Percentiles rank a stretch among this genome's conserved stretches.
Evolutionary conservation across 2,113 vertebrate species (phyloP).

Genomic region (Plecotus auritus): DNA sequence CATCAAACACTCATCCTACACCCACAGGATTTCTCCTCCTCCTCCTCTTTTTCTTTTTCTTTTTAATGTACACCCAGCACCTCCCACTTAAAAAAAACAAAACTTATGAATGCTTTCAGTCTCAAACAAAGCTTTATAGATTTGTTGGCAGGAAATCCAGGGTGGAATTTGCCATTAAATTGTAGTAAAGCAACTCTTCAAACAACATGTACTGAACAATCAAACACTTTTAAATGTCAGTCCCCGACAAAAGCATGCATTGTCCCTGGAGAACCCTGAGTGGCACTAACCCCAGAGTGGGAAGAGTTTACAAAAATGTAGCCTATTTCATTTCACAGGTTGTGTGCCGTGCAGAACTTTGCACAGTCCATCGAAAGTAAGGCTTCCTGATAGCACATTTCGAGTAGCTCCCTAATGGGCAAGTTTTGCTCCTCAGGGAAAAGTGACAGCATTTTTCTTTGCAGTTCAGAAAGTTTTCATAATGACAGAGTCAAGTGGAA

Average conservation of each 20-base stretch:
- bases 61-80: slow-evolving; percentile 45
- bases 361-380: neutral
- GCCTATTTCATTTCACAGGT: neutral
- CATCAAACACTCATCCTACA: slow-evolving; percentile 35
- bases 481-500: neutral
- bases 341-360: neutral
- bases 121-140: slow-evolving; percentile 70
- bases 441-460: neutral
- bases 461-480: neutral
- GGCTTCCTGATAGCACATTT: neutral
- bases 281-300: neutral
- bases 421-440: slow-evolving; percentile 2
- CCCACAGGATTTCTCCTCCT: neutral
- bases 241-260: slow-evolving; percentile 47
- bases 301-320: slow-evolving; percentile 18
- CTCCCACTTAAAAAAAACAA: neutral
- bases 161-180: slow-evolving; percentile 65
- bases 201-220: slow-evolving; percentile 52
- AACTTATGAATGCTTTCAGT: slow-evolving; percentile 44
- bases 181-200: slow-evolving; percentile 65
- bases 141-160: slow-evolving; percentile 69
- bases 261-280: slow-evolving; percentile 12
- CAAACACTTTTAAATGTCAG: slow-evolving; percentile 64
- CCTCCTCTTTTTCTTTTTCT: slow-evolving; percentile 11
- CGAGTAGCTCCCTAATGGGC: neutral